Conservation (phyloP, 2,797 vertebrate species). For the Danionella dracula region DNA sequence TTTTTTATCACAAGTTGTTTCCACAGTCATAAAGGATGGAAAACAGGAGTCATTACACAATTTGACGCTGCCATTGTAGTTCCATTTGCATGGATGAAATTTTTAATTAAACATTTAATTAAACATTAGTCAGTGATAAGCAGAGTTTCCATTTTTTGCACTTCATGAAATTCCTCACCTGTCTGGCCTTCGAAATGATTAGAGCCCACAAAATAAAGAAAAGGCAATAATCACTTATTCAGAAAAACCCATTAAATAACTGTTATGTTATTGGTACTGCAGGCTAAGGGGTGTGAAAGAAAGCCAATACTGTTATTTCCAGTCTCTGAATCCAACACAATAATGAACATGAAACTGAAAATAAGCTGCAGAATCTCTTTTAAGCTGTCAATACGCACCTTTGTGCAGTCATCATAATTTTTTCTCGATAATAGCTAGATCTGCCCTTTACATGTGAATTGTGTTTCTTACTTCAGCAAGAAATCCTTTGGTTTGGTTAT, state of each 20-base stretch:
- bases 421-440: not conserved
- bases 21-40: not conserved
- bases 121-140: slow-evolving; percentile 10
- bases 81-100: slow-evolving; percentile 12
- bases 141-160: not conserved
- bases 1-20: slow-evolving; percentile 2
- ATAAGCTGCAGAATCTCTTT: not conserved
- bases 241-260: not conserved
- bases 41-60: slow-evolving; percentile 25
- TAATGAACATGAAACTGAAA: not conserved
- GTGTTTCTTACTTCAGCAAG: not conserved
- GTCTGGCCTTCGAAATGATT: slow-evolving; percentile 21
- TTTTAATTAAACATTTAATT: slow-evolving; percentile 19
- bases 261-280: not conserved
- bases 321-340: not conserved
- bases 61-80: slow-evolving; percentile 11
- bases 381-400: not conserved
- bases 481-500: slow-evolving; percentile 4
- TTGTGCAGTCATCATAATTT: not conserved
- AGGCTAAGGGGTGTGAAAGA: not conserved
- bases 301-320: not conserved
- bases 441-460: not conserved
- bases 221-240: slow-evolving; percentile 9
- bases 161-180: not conserved
- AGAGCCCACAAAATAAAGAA: slow-evolving; percentile 10